Base-by-base conservation (phyloP, 2,113 vertebrate species). In the Phoxinus phoxinus region DNA sequence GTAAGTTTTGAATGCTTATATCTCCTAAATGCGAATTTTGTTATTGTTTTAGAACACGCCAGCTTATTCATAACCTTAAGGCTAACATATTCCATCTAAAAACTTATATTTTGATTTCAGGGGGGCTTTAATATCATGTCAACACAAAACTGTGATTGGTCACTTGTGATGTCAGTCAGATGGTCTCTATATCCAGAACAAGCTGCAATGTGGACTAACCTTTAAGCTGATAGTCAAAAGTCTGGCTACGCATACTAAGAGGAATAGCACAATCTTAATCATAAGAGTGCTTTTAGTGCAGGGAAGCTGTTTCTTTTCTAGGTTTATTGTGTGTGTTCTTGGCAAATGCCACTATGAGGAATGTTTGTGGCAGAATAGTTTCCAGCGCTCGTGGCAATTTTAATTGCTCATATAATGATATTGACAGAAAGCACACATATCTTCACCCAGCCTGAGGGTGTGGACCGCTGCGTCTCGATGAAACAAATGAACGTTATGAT, bases 381-480 rank as follows among this genome's bases (percentile, higher is more conserved):
- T 73, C 41, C 41, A 25, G 11, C 0, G 37, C 71, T 74, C n/a
- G 23, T 27, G n/a, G 71, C 71, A 46, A 46, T 74, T 27, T 74
- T 74, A 74, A 80, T 46, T 59, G 59, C 77, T 63, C 77, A 79
- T 56, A 56, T 77, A 78, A 78, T 79, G 76, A 59, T 61, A 63
- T 63, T 80, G 78, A 80, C 78, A 44, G 78, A 80, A 25, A 46
- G 15, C 23, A 63, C 35, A 80, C 78, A 80, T n/a, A 46, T 80
- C 58, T 46, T 46, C 58, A 44, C 13, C 58, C 58, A 30, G 78
- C 58, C 77, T 3, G 77, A 80, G 77, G 77, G 35, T 46, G 6
- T 27, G 59, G 44, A 63, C 35, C 4, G 15, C 78, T 6, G 78
- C 25, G 25, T 27, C 58, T 30, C 71, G 1, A 17, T 46, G 41